phyloP scores from a whole-genome alignment of 2,797 vertebrate genomes.

The Artibeus lituratus region DNA sequence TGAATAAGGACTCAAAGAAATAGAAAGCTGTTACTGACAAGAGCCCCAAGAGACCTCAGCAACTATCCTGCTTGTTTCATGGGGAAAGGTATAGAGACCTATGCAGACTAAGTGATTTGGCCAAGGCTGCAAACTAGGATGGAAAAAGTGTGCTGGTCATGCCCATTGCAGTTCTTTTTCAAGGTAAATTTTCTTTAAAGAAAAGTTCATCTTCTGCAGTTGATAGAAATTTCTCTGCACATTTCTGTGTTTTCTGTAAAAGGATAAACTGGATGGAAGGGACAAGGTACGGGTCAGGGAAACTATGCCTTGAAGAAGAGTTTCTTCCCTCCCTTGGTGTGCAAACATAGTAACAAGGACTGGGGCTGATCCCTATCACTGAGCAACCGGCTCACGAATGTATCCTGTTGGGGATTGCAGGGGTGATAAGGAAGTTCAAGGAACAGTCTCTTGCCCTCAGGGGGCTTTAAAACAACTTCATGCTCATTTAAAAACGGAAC shows the following conservation, averaged over 20 bases:
- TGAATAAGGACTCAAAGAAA: neutral
- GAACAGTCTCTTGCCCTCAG: slow-evolving; percentile 46
- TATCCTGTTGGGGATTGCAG: neutral
- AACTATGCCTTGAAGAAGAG: slow-evolving; percentile 56
- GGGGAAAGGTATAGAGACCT: neutral
- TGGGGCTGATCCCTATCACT: neutral
- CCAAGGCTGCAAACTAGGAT: neutral
- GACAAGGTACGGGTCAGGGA: neutral
- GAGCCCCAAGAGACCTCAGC: neutral
- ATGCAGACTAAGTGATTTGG: neutral
- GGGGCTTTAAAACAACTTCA: slow-evolving; percentile 48
- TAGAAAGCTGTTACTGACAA: neutral
- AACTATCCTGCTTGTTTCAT: neutral
- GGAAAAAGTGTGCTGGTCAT: neutral
- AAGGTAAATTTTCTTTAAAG: slow-evolving; percentile 37
- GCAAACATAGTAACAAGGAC: slow-evolving; percentile 4
- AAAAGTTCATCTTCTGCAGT: slow-evolving; percentile 16
- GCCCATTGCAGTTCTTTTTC: neutral
- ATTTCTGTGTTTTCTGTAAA: neutral
- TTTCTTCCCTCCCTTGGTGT: neutral
- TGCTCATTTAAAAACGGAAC: slow-evolving; percentile 47
- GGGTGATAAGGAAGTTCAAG: slow-evolving; percentile 42
- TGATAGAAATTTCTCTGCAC: slow-evolving; percentile 6
- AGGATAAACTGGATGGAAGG: slow-evolving; percentile 4
- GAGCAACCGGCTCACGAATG: neutral